These are phyloP conservation scores for Hyppa rectilinea DNA, from an alignment of 2,888 invertebrate genomes.

Conservation along the genomic window DNA sequence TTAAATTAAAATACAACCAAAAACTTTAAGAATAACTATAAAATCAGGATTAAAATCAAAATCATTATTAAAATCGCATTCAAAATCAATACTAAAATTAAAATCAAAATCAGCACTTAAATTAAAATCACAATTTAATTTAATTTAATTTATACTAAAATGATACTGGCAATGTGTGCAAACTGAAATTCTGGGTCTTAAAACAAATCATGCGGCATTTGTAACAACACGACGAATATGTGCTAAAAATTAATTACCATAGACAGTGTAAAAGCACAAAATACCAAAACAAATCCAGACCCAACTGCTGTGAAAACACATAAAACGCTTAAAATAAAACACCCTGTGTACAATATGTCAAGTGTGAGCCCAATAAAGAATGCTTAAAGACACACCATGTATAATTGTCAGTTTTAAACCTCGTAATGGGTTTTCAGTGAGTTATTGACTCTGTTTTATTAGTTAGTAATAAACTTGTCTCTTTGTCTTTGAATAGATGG, in stretches of 20 bases:
- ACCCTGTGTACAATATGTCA: slow-evolving; percentile 76
- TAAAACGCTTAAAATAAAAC: slow-evolving; percentile 82
- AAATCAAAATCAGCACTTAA: no score
- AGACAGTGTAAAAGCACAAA: slow-evolving; percentile 38
- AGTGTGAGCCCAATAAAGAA: slow-evolving; percentile 82
- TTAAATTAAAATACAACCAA: no score
- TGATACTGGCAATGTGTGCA: neutral
- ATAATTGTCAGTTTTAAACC: slow-evolving; percentile 85
- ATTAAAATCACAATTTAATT: no score
- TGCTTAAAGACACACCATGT: slow-evolving; percentile 78
- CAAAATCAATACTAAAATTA: no score
- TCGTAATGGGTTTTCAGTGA: slow-evolving; percentile 78
- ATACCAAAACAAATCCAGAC: slow-evolving; percentile 67
- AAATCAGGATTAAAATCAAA: no score
- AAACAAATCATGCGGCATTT: neutral
- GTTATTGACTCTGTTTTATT: slow-evolving; percentile 78
- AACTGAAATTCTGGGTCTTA: neutral
- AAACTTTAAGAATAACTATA: no score
- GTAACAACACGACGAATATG: neutral
- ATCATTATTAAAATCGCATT: no score
- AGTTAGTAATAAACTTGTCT: slow-evolving; percentile 64
- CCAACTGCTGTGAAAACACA: slow-evolving; percentile 83
- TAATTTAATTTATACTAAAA: no score
- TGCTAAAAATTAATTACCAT: slow-evolving; percentile 54
- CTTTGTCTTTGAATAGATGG: slow-evolving; percentile 61